Conservation (phyloP, 2,888 invertebrate species). For the Penaeus monodon region DNA sequence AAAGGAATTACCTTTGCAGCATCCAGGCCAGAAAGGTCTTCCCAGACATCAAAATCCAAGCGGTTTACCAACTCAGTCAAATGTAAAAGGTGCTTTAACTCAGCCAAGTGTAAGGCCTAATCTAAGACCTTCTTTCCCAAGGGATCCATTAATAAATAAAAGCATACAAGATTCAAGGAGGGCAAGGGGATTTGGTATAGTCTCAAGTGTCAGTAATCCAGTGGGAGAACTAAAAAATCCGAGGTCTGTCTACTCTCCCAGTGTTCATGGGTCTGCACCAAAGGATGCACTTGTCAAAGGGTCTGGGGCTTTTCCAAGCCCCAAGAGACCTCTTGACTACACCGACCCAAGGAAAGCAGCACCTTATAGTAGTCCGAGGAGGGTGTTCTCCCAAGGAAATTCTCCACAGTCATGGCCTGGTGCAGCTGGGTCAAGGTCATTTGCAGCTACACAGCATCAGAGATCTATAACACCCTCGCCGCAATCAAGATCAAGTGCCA, state of each 20-base stretch:
- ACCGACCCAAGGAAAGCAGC: conserved; percentile 12
- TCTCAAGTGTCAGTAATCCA: conserved; percentile 28
- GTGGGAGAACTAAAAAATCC: background rate
- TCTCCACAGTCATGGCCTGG: background rate
- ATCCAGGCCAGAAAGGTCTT: too few relatives aligned
- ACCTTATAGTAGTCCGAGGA: conserved; percentile 27
- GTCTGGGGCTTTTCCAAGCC: background rate
- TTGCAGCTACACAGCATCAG: conserved; percentile 10
- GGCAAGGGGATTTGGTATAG: background rate
- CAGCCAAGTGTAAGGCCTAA: background rate
- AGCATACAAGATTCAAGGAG: too few relatives aligned
- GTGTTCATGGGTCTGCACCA: too few relatives aligned
- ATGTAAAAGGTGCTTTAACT: conserved; percentile 19
- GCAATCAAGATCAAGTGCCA: conserved; percentile 26
- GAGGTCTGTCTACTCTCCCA: too few relatives aligned
- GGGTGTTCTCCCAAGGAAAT: conserved; percentile 2
- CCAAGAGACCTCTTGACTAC: conserved; percentile 7
- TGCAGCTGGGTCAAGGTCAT: too few relatives aligned
- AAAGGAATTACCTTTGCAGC: too few relatives aligned
- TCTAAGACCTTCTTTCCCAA: too few relatives aligned
- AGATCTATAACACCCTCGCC: conserved; percentile 8
- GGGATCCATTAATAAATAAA: too few relatives aligned
- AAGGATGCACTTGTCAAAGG: conserved; percentile 13
- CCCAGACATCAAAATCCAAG: conserved; percentile 26
- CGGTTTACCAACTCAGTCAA: conserved; percentile 31